phyloP scores from a whole-genome alignment of 1,140 invertebrate genomes.

The Macrotrachela quadricornifera region DNA sequence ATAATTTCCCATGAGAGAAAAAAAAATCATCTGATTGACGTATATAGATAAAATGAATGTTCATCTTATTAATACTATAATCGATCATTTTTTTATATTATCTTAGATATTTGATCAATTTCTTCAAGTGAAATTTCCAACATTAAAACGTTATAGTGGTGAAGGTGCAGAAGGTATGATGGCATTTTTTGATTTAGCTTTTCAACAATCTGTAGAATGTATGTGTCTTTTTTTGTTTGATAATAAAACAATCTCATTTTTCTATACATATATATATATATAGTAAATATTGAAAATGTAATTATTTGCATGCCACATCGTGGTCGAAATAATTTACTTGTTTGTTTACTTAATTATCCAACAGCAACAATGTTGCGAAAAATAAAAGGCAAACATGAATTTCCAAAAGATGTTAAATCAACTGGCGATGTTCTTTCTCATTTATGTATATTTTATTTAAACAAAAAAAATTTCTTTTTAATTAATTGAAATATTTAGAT shows the following conservation, averaged over 20 bases:
- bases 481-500: conserved; percentile 35
- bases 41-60: no score
- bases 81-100: no score
- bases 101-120: conserved; percentile 75
- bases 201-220: conserved; percentile 39
- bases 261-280: conserved; percentile 30
- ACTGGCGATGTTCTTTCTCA: conserved; percentile 81
- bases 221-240: no score
- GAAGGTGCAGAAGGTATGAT: conserved; percentile 81
- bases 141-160: conserved; percentile 75
- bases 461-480: conserved; percentile 1
- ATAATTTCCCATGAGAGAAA: no score
- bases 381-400: conserved; percentile 37
- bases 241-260: neutral
- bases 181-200: conserved; percentile 37
- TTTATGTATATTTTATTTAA: conserved; percentile 42
- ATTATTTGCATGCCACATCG: conserved; percentile 66
- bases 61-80: no score
- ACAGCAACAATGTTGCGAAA: conserved; percentile 63
- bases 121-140: conserved; percentile 67
- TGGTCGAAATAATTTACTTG: conserved; percentile 67
- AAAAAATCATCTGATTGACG: no score
- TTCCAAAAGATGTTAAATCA: conserved; percentile 29
- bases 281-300: conserved; percentile 33
- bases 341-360: conserved; percentile 57